Conservation (phyloP, 37 sponge, comb jelly and placozoan genomes). For the Beroe forskalii region DNA sequence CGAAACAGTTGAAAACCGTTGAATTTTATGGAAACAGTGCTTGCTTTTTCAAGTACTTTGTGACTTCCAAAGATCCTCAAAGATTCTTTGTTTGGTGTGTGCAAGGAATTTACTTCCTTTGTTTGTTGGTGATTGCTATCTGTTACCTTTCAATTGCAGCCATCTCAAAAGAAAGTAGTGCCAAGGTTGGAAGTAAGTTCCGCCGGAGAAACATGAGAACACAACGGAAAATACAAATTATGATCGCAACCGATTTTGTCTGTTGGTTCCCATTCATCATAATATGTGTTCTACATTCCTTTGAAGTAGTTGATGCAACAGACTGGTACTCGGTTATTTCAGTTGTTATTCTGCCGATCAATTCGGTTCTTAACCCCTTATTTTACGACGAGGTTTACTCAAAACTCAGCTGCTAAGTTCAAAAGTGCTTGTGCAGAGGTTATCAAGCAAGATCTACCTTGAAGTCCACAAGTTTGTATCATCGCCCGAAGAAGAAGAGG, state of each 20-base stretch:
- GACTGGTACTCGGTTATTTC: not conserved
- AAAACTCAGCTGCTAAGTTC: no score
- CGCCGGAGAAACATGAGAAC: not conserved
- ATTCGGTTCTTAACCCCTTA: slow-evolving; percentile 2
- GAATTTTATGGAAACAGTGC: not conserved
- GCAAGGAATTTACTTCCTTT: not conserved
- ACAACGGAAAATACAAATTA: not conserved
- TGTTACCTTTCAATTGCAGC: not conserved
- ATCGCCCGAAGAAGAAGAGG: no score
- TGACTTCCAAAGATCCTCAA: not conserved
- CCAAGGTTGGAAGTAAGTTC: not conserved
- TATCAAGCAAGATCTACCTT: no score
- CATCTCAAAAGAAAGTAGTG: not conserved
- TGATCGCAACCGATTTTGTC: not conserved
- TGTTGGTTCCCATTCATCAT: slow-evolving; percentile 10
- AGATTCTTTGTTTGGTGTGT: not conserved
- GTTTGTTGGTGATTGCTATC: not conserved
- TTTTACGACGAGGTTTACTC: not conserved
- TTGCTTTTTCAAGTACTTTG: not conserved
- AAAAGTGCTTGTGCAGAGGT: no score
- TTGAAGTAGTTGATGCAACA: not conserved
- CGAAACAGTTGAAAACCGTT: not conserved
- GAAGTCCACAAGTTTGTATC: no score
- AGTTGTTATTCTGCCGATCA: not conserved
- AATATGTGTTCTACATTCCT: not conserved